These are phyloP conservation scores for Vombatus ursinus DNA, from an alignment of 2,113 vertebrate genomes.

Conservation along the genomic window DNA sequence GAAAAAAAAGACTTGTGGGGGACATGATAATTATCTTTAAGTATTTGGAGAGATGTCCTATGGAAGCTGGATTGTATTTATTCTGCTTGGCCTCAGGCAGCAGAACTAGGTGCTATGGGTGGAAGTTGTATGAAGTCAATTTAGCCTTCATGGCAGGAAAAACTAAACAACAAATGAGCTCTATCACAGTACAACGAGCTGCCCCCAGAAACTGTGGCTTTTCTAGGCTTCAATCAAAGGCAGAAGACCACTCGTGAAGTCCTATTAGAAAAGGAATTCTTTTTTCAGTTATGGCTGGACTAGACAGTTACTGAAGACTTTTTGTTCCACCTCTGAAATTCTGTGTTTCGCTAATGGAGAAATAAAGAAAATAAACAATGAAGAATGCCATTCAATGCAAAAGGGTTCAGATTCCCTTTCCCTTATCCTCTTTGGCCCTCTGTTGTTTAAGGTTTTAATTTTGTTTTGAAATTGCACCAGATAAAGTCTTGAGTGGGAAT, in stretches of 20 bases:
- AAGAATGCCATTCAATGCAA: neutral
- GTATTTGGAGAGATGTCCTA: neutral
- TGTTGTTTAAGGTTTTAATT: neutral
- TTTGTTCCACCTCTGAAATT: neutral
- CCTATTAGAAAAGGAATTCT: neutral
- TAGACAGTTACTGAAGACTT: neutral
- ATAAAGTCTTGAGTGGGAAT: neutral
- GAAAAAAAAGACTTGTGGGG: neutral
- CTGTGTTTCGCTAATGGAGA: neutral
- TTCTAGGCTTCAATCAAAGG: neutral
- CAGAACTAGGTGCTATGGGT: neutral
- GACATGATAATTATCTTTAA: neutral
- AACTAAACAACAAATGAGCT: neutral
- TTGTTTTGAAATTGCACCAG: neutral
- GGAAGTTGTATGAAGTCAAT: neutral
- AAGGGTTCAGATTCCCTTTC: neutral
- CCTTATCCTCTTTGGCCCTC: accelerated
- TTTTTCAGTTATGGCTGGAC: neutral
- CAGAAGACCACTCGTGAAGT: neutral
- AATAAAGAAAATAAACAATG: neutral
- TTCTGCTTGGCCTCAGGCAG: neutral
- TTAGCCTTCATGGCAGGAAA: neutral
- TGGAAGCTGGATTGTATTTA: neutral
- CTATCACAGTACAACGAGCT: neutral
- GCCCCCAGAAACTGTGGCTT: neutral